Base-by-base conservation (phyloP, 2,888 invertebrate species). In the Dusona sp. region DNA sequence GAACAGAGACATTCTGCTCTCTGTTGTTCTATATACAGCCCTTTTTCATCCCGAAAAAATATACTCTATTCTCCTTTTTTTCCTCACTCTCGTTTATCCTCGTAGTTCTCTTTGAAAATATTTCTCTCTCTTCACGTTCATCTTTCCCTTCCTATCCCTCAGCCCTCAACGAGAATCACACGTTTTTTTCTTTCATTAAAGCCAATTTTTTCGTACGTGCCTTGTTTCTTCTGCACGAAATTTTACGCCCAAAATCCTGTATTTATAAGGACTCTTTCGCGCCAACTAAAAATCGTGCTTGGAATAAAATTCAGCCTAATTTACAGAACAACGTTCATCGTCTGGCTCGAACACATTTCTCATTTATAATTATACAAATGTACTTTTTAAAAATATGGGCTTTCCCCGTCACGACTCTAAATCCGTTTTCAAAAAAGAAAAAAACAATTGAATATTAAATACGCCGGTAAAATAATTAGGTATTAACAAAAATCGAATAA, bases 201-300 rank as follows among this genome's bases (percentile, higher is more conserved):
- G 64, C 54, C 85, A 83, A 86, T 86, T 86, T 86, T 86, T 74
- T 36, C 48, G 61, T 79, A 83, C 75, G 74, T 75, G 85, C 70
- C 80, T 77, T 74, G 64, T 81, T 78, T 64, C 77, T 61, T 67
- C 29, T 48, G 74, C 13, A 11, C 8, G 33, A 80, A 80, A 80
- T 80, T 80, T 42, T 64, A 48, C 45, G 2, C 36, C 57, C 29
- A 61, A 33, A 29, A 38, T 4, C n/a, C 16, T 9, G 22, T n/a
- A 57, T 57, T 65, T 42, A 36, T 78, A 65, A 16, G 13, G 45
- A 19, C 29, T 25, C 25, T 75, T 75, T 64, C 64, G 29, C 64
- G 57, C 75, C 75, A 61, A 16, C 36, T 74, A 7, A 16, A 68
- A 54, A 78, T 51, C 78, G 68, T 78, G 78, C 25, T 13, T 38